These are phyloP conservation scores for Tragelaphus scriptus DNA, from an alignment of 2,113 vertebrate genomes.

Conservation along the genomic window DNA sequence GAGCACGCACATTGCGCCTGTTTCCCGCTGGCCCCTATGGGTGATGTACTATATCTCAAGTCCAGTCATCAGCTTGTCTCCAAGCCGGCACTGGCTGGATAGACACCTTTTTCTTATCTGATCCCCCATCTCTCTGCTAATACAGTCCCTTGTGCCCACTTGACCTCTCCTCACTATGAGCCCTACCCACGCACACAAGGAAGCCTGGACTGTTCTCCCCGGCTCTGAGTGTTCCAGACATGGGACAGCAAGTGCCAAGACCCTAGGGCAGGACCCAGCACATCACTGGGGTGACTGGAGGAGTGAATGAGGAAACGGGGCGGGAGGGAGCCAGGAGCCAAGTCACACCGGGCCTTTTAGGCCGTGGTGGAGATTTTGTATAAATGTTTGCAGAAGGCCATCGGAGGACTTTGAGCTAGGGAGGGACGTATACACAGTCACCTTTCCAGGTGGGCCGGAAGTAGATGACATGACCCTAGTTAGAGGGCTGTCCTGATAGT, in stretches of 20 bases:
- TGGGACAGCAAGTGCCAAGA: background rate
- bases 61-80: background rate
- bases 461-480: background rate
- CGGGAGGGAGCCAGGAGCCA: background rate
- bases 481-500: background rate
- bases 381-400: background rate
- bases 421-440: background rate
- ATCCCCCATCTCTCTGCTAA: background rate
- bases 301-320: background rate
- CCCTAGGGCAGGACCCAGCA: background rate
- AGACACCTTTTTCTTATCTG: background rate
- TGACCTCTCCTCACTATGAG: background rate
- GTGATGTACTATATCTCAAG: background rate
- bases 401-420: background rate
- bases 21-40: background rate
- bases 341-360: rapidly evolving
- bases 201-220: background rate
- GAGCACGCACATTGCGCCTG: background rate
- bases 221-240: background rate
- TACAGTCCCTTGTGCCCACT: background rate
- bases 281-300: background rate
- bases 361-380: background rate
- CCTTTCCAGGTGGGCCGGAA: background rate
- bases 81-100: background rate
- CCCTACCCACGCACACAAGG: background rate